Evolutionary conservation across 2,113 vertebrate species (phyloP), one percentile per base, ranked within the genome.

Genomic region (Misgurnus mizolepis): DNA sequence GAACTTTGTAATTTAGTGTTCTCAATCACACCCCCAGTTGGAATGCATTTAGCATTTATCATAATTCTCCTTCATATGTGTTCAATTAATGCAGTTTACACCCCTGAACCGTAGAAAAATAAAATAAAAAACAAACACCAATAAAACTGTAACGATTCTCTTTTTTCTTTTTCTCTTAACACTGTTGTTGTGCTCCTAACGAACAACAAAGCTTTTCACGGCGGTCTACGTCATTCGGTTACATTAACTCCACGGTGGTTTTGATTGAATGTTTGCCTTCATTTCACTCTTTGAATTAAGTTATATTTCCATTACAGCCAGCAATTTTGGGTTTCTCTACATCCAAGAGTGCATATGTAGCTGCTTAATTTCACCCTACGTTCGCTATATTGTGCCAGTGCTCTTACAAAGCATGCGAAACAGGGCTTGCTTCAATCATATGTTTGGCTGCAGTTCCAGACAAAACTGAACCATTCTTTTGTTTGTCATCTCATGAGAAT

Each of bases 41-140:
- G 85, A 89, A 90, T 84, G 83, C 65, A 41, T 41, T 79, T 76
- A 34, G 27, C 27, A 67, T 80, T 56, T 70, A 53, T 75, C 81
- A 72, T 10, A 77, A 77, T 15, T 10, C 15, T 73, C 49, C 76
- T 83, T 87, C 85, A 89, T 86, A 47, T 89, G 89, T 78, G 72
- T 88, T 81, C 83, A 82, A 88, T 91, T 91, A 89, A 86, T 89
- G 76, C 78, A 73, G 78, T 86, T 86, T 85, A 89, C 87, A 79
- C 82, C 83, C 85, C 82, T 45, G 82, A 84, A 86, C 72, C 40
- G 7, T 81, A 86, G 82, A 81, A 84, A 85, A 82, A 86, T 56
- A 22, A 47, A 74, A 45, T 39, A 64, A 77, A 41, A 80, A 73
- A 87, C 77, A 89, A 88, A 86, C 85, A 77, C 68, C 79, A 89